Base-by-base conservation (phyloP, 2,113 vertebrate species). In the Ascaphus truei region DNA sequence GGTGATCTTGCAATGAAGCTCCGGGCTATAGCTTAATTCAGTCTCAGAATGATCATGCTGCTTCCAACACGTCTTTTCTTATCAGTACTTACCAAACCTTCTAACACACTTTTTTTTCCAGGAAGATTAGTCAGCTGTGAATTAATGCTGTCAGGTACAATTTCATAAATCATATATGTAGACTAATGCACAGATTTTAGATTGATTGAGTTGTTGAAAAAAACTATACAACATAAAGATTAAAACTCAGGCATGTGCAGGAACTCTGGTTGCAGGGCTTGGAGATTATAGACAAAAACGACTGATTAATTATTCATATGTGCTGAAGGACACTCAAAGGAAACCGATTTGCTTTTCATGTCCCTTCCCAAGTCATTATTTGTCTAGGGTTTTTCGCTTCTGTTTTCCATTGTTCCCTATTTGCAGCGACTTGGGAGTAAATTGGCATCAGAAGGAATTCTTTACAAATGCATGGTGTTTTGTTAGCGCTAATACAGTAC, bases 201-300 rank as follows among this genome's bases (percentile, higher is more conserved):
- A 85, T 79, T 82, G 80, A 81, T 80, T 0, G 22, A 75, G 75
- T 29, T 5, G 48, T 81, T 73, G 77, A 75, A 76, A 72, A 66
- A 62, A 67, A 73, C 58, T 83, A 59, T 64, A 81, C 84, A n/a
- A 73, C 73, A 80, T 45, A 81, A 77, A 80, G 75, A 65, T 56
- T 73, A 33, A n/a, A 57, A 20, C 71, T 23, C 69, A 73, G 75
- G 55, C 62, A 33, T 5, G 62, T 77, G 59, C 73, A 48, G 30
- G 23, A 57, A n/a, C n/a, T n/a, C n/a, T n/a, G n/a, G n/a, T n/a
- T n/a, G n/a, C n/a, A n/a, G n/a, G n/a, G 15, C n/a, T 71, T 31
- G 22, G 25, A 3, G 26, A 8, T 45, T 18, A 26, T 60, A 60
- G 23, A 60, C 16, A n/a, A 45, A 45, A 45, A 45, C n/a, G n/a